phyloP scores from a whole-genome alignment of 1,140 invertebrate genomes.

The Sesamia nonagrioides region DNA sequence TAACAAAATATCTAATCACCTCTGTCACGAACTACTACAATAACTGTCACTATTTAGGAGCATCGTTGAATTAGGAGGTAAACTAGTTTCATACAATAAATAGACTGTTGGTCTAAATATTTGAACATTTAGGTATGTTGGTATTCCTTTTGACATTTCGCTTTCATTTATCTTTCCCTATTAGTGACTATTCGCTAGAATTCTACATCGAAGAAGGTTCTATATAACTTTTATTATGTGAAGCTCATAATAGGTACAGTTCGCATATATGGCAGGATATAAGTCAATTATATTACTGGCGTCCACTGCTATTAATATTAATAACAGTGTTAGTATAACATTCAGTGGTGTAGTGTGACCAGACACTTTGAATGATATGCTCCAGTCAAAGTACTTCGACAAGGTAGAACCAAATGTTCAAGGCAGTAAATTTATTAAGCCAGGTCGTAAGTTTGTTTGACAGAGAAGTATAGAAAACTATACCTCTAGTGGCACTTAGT shows the following conservation, averaged over 20 bases:
- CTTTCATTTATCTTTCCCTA: slow-evolving; percentile 28
- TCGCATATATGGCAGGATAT: slow-evolving; percentile 48
- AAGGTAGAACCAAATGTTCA: slow-evolving; percentile 35
- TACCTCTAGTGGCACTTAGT: slow-evolving; percentile 18
- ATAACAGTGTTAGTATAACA: slow-evolving; percentile 44
- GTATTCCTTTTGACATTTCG: slow-evolving; percentile 30
- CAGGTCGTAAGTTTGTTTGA: slow-evolving; percentile 8
- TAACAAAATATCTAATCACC: slow-evolving; percentile 55
- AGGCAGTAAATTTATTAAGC: slow-evolving; percentile 1
- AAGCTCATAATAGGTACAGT: slow-evolving; percentile 17
- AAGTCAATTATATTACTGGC: slow-evolving; percentile 44
- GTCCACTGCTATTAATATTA: slow-evolving; percentile 52
- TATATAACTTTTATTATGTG: slow-evolving; percentile 18
- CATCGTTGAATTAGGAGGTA: slow-evolving; percentile 39
- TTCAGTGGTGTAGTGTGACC: slow-evolving; percentile 44
- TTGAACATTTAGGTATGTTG: slow-evolving; percentile 30
- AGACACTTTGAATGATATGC: slow-evolving; percentile 26
- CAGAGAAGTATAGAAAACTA: slow-evolving; percentile 32
- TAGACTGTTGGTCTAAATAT: slow-evolving; percentile 21
- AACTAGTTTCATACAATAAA: slow-evolving; percentile 20
- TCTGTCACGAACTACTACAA: slow-evolving; percentile 51
- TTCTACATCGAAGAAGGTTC: not conserved
- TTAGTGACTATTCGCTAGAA: not conserved
- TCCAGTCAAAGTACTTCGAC: slow-evolving; percentile 12
- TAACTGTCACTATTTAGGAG: slow-evolving; percentile 41